A percentile compares a stretch with the other conserved stretches of the same genome.
These are phyloP conservation scores for Drosophila fuyamai DNA, from an alignment of 1,140 invertebrate species.

Conservation along the genomic window DNA sequence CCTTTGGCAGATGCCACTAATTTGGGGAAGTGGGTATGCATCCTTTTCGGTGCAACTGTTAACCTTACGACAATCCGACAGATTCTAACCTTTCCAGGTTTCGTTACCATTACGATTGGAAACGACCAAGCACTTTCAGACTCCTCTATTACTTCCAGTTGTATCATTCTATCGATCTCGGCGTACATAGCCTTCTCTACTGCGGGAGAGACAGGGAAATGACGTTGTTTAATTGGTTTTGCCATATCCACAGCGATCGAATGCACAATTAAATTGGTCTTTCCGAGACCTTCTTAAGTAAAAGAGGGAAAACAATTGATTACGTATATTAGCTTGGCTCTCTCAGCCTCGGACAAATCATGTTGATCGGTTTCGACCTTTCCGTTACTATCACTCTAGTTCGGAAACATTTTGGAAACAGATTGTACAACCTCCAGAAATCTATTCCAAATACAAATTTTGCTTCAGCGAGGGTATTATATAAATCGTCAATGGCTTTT, in stretches of 20 bases:
- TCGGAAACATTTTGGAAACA: not conserved
- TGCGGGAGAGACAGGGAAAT: not conserved
- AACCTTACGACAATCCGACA: not conserved
- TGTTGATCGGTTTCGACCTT: not conserved
- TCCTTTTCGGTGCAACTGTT: too few species aligned
- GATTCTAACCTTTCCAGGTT: not conserved
- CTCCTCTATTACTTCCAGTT: not conserved
- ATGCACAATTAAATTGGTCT: slow-evolving; percentile 1
- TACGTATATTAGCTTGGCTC: not conserved
- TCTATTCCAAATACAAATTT: not conserved
- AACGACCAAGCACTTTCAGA: not conserved
- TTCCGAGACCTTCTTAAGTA: not conserved
- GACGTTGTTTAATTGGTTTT: not conserved
- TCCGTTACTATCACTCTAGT: not conserved
- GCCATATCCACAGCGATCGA: slow-evolving; percentile 1
- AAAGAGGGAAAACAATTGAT: not conserved
- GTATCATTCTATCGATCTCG: not conserved
- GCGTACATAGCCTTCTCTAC: slow-evolving; percentile 2
- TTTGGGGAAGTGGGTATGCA: too few species aligned
- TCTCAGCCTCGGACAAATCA: slow-evolving; percentile 1
- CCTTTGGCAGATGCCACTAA: not conserved
- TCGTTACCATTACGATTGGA: not conserved
- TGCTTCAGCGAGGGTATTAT: not conserved
- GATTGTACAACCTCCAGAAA: not conserved
- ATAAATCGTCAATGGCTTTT: not conserved